These are phyloP conservation scores for Norana najaformis DNA, from an alignment of 2,888 invertebrate genomes.

Conservation along the genomic window DNA sequence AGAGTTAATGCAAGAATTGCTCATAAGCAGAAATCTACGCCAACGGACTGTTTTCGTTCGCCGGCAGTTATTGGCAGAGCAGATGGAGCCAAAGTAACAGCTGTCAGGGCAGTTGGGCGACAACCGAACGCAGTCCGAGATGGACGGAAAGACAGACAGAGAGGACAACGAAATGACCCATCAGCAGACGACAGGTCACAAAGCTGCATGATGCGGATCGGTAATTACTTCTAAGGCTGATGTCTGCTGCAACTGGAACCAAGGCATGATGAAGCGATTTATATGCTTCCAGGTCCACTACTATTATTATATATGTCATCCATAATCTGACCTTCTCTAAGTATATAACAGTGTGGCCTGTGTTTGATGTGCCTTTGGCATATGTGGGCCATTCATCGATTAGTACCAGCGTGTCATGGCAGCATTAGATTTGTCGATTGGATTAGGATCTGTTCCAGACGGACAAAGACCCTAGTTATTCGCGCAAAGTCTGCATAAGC, in stretches of 20 bases:
- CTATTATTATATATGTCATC: neutral
- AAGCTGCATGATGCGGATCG: neutral
- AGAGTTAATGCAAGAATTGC: neutral
- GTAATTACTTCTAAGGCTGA: neutral
- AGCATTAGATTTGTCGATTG: neutral
- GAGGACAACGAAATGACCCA: neutral
- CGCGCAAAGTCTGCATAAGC: neutral
- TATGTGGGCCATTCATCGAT: neutral
- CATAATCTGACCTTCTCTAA: no score
- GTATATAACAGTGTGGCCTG: neutral
- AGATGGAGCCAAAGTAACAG: conserved; percentile 45
- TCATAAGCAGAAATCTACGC: neutral
- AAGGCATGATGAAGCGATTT: neutral
- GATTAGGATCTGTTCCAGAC: neutral
- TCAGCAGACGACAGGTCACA: neutral
- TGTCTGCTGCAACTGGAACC: neutral
- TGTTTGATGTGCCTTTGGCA: neutral
- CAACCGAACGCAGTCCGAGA: neutral
- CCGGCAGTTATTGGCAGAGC: neutral
- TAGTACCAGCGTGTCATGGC: neutral
- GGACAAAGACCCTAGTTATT: neutral
- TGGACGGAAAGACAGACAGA: neutral
- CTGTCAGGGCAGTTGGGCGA: neutral
- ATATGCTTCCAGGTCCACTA: neutral
- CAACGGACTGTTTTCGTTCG: neutral